Evolutionary conservation across 2,888 invertebrate species (phyloP).

Genomic region (Xestoiulus laeticollis): DNA sequence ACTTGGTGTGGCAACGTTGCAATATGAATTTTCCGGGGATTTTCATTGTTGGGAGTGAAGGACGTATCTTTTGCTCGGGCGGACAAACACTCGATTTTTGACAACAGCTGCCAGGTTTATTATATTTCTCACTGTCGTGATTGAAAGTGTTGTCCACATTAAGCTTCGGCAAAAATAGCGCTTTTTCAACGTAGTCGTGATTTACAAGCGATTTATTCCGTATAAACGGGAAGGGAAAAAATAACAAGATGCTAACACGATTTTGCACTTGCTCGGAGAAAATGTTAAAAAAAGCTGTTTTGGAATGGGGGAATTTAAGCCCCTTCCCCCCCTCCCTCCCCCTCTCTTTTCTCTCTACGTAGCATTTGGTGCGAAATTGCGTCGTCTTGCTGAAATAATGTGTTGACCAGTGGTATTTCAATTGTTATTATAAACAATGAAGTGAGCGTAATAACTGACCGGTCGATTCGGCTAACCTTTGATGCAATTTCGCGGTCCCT

Average conservation of each 20-base stretch:
- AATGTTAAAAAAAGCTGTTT: background rate
- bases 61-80: slow-evolving; percentile 26
- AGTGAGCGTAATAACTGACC: slow-evolving; percentile 26
- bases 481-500: background rate
- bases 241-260: slow-evolving; percentile 26
- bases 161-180: background rate
- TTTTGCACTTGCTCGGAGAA: background rate
- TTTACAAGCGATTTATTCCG: slow-evolving; percentile 18
- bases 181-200: background rate
- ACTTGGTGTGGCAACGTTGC: background rate
- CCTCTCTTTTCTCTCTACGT: too few relatives aligned
- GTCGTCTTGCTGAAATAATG: background rate
- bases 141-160: slow-evolving; percentile 26
- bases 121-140: slow-evolving; percentile 26
- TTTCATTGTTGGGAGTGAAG: slow-evolving; percentile 8
- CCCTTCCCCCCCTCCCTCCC: background rate
- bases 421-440: slow-evolving; percentile 26
- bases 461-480: background rate
- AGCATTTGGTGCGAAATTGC: background rate
- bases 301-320: background rate
- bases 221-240: slow-evolving; percentile 16
- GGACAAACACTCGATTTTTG: slow-evolving; percentile 26
- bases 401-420: slow-evolving; percentile 18
- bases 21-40: slow-evolving; percentile 26
- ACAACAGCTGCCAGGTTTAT: background rate